These are phyloP conservation scores for Atherinomorus stipes DNA, from an alignment of 2,113 vertebrate species.

Conservation along the genomic window DNA sequence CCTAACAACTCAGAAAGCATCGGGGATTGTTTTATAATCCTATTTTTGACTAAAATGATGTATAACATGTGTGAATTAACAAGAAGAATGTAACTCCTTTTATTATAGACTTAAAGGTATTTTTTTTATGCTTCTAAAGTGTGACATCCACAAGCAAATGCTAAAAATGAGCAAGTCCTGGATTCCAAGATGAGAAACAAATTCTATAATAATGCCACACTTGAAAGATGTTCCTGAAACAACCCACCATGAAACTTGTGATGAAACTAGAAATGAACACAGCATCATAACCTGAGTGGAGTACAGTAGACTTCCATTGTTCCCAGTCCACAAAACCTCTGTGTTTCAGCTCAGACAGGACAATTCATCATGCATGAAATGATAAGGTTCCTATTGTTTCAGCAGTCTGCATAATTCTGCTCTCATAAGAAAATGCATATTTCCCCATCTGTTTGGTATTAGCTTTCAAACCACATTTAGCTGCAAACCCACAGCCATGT, in stretches of 20 bases:
- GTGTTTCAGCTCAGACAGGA: constrained; percentile 37
- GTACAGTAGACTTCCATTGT: constrained; percentile 31
- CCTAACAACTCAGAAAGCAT: constrained; percentile 44
- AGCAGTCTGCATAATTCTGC: constrained; percentile 57
- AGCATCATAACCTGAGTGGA: constrained; percentile 25
- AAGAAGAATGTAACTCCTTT: constrained; percentile 26
- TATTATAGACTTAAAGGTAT: constrained; percentile 17
- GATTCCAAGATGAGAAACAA: constrained; percentile 26
- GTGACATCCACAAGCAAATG: constrained; percentile 28
- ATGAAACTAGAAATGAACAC: constrained; percentile 5
- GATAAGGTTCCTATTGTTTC: constrained; percentile 63
- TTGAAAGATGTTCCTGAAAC: constrained; percentile 40
- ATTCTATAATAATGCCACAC: constrained; percentile 41
- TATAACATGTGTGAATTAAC: constrained; percentile 34
- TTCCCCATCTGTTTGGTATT: constrained; percentile 80
- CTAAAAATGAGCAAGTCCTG: constrained; percentile 26
- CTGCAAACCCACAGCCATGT: constrained; percentile 74
- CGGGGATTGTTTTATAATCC: constrained; percentile 15
- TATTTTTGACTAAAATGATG: constrained; percentile 57
- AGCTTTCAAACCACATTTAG: constrained; percentile 77
- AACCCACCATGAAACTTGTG: constrained; percentile 7
- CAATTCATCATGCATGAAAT: constrained; percentile 52
- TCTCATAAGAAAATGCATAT: constrained; percentile 71
- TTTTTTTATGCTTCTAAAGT: constrained; percentile 39
- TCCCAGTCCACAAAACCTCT: constrained; percentile 16